phyloP scores from a whole-genome alignment of 1,140 invertebrate species.

The Drosophila santomea region DNA sequence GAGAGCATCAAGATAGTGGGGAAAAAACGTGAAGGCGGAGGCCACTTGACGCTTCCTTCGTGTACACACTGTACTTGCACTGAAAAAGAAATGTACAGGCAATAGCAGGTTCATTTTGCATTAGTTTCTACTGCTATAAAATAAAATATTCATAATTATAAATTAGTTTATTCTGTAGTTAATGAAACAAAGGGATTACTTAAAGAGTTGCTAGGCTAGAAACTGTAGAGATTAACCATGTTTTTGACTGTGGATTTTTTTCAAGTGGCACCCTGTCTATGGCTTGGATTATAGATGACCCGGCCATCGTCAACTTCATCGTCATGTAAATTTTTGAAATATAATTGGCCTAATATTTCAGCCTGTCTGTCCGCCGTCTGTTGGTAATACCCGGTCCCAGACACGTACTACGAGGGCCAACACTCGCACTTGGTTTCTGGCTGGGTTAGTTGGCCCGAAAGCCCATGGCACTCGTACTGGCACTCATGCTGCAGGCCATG shows the following conservation, averaged over 20 bases:
- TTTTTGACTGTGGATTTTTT: not conserved
- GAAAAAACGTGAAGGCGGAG: constrained; percentile 16
- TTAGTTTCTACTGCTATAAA: too few species aligned
- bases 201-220: too few species aligned
- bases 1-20: constrained; percentile 61
- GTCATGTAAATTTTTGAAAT: constrained; percentile 71
- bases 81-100: not conserved
- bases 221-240: too few species aligned
- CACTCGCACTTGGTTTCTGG: not conserved
- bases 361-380: constrained; percentile 51
- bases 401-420: constrained; percentile 47
- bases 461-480: constrained; percentile 24
- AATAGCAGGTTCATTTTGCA: not conserved
- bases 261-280: not conserved
- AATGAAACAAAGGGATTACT: too few species aligned
- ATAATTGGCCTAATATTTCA: constrained; percentile 79
- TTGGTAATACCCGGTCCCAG: constrained; percentile 46
- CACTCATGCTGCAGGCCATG: constrained; percentile 46
- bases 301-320: constrained; percentile 46
- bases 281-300: constrained; percentile 21
- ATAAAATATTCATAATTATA: too few species aligned
- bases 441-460: constrained; percentile 47
- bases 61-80: constrained; percentile 22
- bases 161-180: too few species aligned
- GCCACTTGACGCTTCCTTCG: constrained; percentile 52